These are phyloP conservation scores for Glyptemys insculpta DNA, from an alignment of 2,797 vertebrate genomes.

Conservation along the genomic window DNA sequence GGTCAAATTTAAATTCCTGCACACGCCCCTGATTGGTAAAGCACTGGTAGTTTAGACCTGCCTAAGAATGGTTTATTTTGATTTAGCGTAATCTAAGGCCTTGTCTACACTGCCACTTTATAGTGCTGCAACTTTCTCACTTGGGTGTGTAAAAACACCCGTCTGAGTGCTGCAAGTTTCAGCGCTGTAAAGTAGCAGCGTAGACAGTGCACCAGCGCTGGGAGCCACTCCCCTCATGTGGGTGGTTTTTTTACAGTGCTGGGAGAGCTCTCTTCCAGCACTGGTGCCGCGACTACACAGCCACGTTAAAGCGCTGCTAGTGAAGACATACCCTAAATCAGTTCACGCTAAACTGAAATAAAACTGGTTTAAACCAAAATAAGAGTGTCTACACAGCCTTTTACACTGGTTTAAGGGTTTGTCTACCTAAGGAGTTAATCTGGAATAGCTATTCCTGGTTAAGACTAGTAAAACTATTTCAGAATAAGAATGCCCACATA, in stretches of 20 bases:
- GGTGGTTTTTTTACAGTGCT: too few relatives aligned
- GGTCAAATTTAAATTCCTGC: too few relatives aligned
- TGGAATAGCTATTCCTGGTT: neutral
- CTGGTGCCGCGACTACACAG: too few relatives aligned
- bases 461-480: neutral
- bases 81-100: constrained; percentile 22
- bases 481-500: neutral
- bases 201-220: too few relatives aligned
- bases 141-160: too few relatives aligned
- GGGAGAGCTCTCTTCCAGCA: too few relatives aligned
- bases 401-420: neutral
- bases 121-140: too few relatives aligned
- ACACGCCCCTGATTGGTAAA: neutral
- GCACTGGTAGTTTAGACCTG: neutral
- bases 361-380: constrained; percentile 27
- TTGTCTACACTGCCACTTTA: too few relatives aligned
- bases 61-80: constrained; percentile 1
- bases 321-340: neutral
- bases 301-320: too few relatives aligned
- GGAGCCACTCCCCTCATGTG: too few relatives aligned
- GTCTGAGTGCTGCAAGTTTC: too few relatives aligned
- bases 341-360: constrained; percentile 1
- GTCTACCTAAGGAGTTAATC: neutral
- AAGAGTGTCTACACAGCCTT: neutral
- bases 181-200: too few relatives aligned